Evolutionary conservation across 2,888 invertebrate species (phyloP), one percentile per base, ranked within the genome.

Genomic region (Drosophila suboccidentalis): DNA sequence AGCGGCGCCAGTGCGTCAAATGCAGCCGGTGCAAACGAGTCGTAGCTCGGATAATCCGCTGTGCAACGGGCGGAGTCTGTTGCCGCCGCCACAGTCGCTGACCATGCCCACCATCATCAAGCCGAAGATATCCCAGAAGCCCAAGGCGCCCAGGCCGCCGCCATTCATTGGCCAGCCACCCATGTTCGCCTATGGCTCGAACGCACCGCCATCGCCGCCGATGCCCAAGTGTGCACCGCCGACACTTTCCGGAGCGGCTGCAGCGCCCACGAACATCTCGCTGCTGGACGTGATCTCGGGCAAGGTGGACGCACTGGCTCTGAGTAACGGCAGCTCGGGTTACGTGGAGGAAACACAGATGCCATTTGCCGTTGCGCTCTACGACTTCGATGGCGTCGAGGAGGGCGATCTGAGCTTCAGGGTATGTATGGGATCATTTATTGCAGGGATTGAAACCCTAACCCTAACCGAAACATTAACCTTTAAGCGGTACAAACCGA

Each of bases 181-280:
- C 5, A 55, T 51, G 13, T 78, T 57, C 32, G 58, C 17, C 3
- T 65, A 44, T 38, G 71, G 75, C 0, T 50, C 63, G 0, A 51
- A 29, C 17, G 66, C 87, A 4, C 94, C 94, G 72, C 91, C 93
- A 2, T 96, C 96, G 22, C 96, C 95, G 0, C 97, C 97, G 0
- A 97, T 97, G 96, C 97, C 97, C 9, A 94, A 94, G 43, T 94
- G 96, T 75, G 96, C 97, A 8, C 96, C 97, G 3, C 97, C 97
- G 1, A 95, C 96, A 46, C 96, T 96, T 3, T 91, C 49, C 3
- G 34, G 54, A 19, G 39, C 39, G n/a, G n/a, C 22, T 11, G 26
- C 67, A n/a, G 92, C 93, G 11, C 19, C 59, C 5, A 38, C 54
- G 4, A 65, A 91, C 13, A 90, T 92, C 38, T 93, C 90, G 86